Percentiles rank a stretch among this genome's conserved stretches.
Conservation (phyloP, 2,888 invertebrate genomes). For the Drosophila suboccidentalis region DNA sequence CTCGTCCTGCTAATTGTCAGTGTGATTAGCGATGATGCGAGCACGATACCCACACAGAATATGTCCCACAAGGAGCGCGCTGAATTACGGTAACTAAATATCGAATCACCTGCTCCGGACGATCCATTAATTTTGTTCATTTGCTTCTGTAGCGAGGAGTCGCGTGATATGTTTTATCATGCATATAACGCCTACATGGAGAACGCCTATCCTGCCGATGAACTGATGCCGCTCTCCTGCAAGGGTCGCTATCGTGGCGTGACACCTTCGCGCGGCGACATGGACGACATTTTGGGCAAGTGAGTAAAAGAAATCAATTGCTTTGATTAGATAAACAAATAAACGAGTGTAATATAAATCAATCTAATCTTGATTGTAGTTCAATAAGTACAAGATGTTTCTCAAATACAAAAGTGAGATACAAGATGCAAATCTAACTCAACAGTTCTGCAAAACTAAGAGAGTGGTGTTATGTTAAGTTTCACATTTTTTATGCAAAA, state of each 20-base stretch:
- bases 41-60: conserved; percentile 84
- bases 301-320: conserved; percentile 86
- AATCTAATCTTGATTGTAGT: background rate
- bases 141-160: conserved; percentile 90
- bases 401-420: background rate
- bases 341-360: background rate
- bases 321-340: conserved; percentile 3
- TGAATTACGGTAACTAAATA: conserved; percentile 88
- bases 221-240: conserved; percentile 98
- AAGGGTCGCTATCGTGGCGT: conserved; percentile 95
- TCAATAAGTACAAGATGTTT: background rate
- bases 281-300: conserved; percentile 99
- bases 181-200: conserved; percentile 98
- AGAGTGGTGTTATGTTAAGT: background rate
- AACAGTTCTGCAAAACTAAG: background rate
- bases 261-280: conserved; percentile 96
- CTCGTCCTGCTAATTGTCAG: conserved; percentile 55
- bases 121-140: background rate
- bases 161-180: conserved; percentile 98
- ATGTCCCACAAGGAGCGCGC: conserved; percentile 89
- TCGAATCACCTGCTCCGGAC: background rate
- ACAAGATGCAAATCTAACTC: background rate
- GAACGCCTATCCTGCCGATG: conserved; percentile 99
- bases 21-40: conserved; percentile 71
- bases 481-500: background rate